Evolutionary conservation across 2,888 invertebrate species (phyloP).

Genomic region (Heteropelma amictum): DNA sequence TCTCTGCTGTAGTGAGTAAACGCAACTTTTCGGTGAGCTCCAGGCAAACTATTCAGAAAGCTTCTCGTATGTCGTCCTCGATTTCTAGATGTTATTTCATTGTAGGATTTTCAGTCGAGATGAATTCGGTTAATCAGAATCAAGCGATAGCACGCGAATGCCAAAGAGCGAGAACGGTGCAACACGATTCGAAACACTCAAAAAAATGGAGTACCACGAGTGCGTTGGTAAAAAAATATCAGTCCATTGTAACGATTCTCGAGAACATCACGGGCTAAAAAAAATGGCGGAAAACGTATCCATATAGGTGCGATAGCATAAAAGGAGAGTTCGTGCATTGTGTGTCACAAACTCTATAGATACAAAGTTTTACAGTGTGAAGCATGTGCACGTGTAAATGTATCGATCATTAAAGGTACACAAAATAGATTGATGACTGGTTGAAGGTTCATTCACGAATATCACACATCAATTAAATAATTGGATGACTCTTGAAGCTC

Average conservation of each 20-base stretch:
- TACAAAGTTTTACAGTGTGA: neutral
- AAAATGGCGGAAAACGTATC: neutral
- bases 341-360: neutral
- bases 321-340: too few relatives aligned
- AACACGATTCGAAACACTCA: constrained; percentile 30
- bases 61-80: neutral
- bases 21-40: neutral
- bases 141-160: neutral
- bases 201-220: constrained; percentile 35
- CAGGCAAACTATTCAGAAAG: neutral
- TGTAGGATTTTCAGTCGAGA: constrained; percentile 22
- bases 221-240: constrained; percentile 28
- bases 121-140: constrained; percentile 31
- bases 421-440: neutral
- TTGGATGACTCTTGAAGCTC: constrained; percentile 33
- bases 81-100: constrained; percentile 1
- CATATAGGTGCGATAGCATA: neutral
- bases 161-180: neutral
- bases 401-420: constrained; percentile 8
- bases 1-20: neutral
- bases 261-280: constrained; percentile 7
- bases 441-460: constrained; percentile 7
- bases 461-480: constrained; percentile 22
- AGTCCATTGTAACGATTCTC: constrained; percentile 17
- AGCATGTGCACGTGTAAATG: neutral